Base-by-base conservation (phyloP, 2,113 vertebrate genomes). In the Pelodiscus sinensis region DNA sequence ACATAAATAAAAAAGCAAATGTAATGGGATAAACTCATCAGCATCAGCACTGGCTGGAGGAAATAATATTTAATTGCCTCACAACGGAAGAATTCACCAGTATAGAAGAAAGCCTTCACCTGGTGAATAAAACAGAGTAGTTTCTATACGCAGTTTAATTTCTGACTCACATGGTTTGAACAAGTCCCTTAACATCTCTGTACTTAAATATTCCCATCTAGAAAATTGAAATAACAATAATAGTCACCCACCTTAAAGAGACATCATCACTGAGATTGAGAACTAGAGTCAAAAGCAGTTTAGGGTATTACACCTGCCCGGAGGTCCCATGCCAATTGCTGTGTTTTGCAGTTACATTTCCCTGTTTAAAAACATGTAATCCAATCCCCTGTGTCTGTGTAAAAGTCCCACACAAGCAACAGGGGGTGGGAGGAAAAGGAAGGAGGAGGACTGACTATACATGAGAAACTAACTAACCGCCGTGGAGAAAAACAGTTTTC, bases 201-300 rank as follows among this genome's bases (percentile, higher is more conserved):
- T 24, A 52, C 31, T 56, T 38, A 68, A 51, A 27, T 87, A 57
- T 54, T 71, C 2, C 71, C 55, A 60, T 73, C 38, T 73, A 51
- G 89, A 88, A 79, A 90, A n/a, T 11, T 82, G 56, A 87, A 90
- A 85, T 81, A 90, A 81, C 71, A 62, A 29, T 92, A 85, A 84
- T 11, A 54, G 12, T 89, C n/a, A 29, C 1, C 14, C 80, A 1
- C 75, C 50, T 91, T 71, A 94, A 55, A 81, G 31, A 11, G 29
- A 15, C 89, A 15, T 75, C 75, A 90, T 80, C 71, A 89, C 78
- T 5, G 81, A 56, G 86, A 78, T 71, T 71, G 65, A 81, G 91
- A 90, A 44, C 60, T 38, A 22, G 88, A 44, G 85, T 94, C 90
- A 85, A 51, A 84, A 73, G 15, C 15, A 54, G 91, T 91, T 31